These are phyloP conservation scores for Cheirogaleus major DNA, from an alignment of 2,797 vertebrate genomes.

Conservation along the genomic window DNA sequence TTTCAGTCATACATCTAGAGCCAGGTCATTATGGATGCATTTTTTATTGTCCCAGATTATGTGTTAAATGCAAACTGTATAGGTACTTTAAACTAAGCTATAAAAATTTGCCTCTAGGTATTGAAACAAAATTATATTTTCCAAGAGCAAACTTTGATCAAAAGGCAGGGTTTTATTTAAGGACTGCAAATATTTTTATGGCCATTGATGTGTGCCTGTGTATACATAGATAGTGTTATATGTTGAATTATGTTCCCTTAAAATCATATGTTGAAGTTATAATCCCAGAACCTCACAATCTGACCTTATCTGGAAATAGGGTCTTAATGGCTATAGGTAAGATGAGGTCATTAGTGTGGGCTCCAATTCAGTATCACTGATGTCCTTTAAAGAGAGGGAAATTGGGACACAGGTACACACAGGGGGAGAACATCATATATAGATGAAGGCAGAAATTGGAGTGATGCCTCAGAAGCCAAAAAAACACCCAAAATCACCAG, in stretches of 20 bases:
- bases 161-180: conserved; percentile 61
- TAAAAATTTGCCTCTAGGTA: conserved; percentile 42
- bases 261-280: background rate
- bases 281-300: background rate
- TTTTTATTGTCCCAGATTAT: conserved; percentile 44
- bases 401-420: background rate
- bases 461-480: background rate
- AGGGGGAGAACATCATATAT: background rate
- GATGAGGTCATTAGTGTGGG: background rate
- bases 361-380: background rate
- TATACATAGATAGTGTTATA: background rate
- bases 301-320: background rate
- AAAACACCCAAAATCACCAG: background rate
- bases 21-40: conserved; percentile 17
- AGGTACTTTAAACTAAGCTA: conserved; percentile 42
- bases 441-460: background rate
- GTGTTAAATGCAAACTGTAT: conserved; percentile 48
- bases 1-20: conserved; percentile 32
- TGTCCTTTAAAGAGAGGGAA: background rate
- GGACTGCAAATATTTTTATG: background rate
- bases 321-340: background rate
- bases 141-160: conserved; percentile 48
- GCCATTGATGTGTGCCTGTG: background rate
- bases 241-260: background rate
- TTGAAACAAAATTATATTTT: conserved; percentile 58